These are phyloP conservation scores for Pollenia griseotomentosa DNA, from an alignment of 2,888 invertebrate genomes.

Conservation along the genomic window DNA sequence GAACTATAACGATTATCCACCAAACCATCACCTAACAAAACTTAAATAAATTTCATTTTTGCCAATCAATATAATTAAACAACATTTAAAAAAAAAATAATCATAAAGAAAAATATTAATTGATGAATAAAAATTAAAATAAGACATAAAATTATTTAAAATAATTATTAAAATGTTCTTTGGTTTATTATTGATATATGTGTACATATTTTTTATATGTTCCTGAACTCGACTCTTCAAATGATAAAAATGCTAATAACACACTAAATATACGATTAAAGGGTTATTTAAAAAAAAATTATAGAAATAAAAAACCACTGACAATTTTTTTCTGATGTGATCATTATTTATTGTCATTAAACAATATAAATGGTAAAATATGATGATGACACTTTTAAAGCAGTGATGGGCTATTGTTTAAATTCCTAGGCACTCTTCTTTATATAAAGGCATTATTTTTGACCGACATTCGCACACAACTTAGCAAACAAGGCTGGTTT, in stretches of 20 bases:
- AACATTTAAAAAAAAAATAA: slow-evolving; percentile 34
- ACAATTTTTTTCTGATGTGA: no score
- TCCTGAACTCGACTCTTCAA: background rate
- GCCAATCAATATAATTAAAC: slow-evolving; percentile 67
- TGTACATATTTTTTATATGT: background rate
- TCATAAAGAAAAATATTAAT: slow-evolving; percentile 46
- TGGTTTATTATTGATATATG: background rate
- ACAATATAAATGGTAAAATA: no score
- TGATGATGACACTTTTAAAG: no score
- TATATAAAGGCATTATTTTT: no score
- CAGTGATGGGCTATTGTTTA: no score
- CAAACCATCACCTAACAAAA: slow-evolving; percentile 81
- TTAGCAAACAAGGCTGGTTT: no score
- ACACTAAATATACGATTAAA: background rate
- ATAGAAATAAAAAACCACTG: no score
- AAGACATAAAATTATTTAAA: slow-evolving; percentile 3
- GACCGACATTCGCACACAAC: no score
- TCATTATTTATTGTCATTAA: no score
- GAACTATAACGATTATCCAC: slow-evolving; percentile 77
- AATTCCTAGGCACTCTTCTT: no score
- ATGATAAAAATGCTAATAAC: background rate
- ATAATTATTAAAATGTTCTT: slow-evolving; percentile 24
- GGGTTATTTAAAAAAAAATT: no score
- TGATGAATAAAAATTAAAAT: slow-evolving; percentile 43
- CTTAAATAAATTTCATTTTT: slow-evolving; percentile 67